Conservation (phyloP, 53 echinoderm and acorn worm genomes). For the Holothuria leucospilota region DNA sequence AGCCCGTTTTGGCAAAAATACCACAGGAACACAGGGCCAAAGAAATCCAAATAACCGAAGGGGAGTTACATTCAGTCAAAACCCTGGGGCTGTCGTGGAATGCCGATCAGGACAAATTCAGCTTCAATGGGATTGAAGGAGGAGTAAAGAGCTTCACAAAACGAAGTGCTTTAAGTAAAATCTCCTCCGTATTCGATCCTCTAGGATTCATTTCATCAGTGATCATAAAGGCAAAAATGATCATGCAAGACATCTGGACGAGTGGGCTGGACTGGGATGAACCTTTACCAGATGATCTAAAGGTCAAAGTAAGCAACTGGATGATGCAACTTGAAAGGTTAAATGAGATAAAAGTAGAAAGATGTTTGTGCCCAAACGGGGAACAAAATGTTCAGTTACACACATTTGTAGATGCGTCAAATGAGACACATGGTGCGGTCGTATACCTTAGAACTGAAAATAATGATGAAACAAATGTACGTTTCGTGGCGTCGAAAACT, state of each 20-base stretch:
- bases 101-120: conserved; percentile 3
- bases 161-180: too few species aligned
- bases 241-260: too few species aligned
- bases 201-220: too few species aligned
- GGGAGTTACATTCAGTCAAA: neutral
- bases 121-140: too few species aligned
- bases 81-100: conserved; percentile 11
- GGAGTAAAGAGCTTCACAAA: neutral
- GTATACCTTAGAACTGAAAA: conserved; percentile 5
- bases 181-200: too few species aligned
- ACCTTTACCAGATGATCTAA: too few species aligned
- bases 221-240: too few species aligned
- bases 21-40: neutral
- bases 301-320: too few species aligned
- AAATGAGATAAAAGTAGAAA: neutral
- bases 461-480: neutral
- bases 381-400: neutral
- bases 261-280: too few species aligned
- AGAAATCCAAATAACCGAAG: too few species aligned
- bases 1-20: neutral
- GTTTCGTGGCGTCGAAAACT: neutral
- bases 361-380: neutral
- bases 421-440: neutral
- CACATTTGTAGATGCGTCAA: conserved; percentile 35
- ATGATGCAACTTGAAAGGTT: too few species aligned